phyloP scores from a whole-genome alignment of 2,113 vertebrate species.

The Ovis canadensis region DNA sequence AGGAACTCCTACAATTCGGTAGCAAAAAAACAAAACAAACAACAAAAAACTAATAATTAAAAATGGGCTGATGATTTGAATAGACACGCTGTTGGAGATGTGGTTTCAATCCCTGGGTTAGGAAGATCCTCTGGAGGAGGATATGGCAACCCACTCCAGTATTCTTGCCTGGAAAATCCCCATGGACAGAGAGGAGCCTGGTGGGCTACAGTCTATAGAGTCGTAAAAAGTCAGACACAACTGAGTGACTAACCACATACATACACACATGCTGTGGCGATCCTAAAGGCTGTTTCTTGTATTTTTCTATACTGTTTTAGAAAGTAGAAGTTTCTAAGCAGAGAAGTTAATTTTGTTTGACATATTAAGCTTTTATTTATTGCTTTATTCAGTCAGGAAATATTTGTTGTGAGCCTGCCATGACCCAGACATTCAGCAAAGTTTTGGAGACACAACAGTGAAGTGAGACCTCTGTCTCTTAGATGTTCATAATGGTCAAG shows the following conservation, averaged over 20 bases:
- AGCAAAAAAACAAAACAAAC: not conserved
- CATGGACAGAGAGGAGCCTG: not conserved
- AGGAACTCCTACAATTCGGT: not conserved
- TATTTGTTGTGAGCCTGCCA: not conserved
- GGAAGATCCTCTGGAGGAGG: not conserved
- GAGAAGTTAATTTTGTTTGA: not conserved
- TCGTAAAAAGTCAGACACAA: not conserved
- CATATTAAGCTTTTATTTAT: not conserved
- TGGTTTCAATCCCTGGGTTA: not conserved
- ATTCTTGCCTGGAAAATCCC: not conserved
- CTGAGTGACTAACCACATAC: accelerated
- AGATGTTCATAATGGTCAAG: not conserved
- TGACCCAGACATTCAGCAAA: not conserved
- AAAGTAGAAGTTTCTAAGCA: not conserved
- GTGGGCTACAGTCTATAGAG: not conserved
- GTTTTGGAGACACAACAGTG: not conserved
- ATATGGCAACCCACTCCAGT: not conserved
- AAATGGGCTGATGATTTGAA: not conserved
- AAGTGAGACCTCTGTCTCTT: not conserved
- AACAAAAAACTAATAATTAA: not conserved
- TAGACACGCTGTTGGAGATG: not conserved
- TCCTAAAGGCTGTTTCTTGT: not conserved
- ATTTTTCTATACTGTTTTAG: not conserved
- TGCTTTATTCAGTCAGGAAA: not conserved
- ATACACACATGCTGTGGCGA: not conserved